A percentile compares a stretch with the other conserved stretches of the same genome.
Conservation (phyloP, 2,113 vertebrate genomes). For the Barbus barbus region DNA sequence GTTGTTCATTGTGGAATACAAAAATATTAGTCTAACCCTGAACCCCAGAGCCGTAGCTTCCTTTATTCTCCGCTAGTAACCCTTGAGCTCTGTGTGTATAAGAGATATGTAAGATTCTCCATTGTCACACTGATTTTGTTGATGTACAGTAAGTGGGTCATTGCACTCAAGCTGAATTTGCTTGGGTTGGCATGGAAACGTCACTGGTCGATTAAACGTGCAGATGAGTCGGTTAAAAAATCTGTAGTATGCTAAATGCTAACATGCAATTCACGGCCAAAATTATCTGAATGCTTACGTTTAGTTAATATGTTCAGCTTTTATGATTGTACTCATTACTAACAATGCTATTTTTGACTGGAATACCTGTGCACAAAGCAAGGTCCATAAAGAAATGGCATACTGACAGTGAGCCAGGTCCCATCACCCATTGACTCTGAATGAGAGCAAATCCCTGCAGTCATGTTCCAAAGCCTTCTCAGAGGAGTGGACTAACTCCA, state of each 20-base stretch:
- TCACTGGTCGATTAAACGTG: conserved; percentile 76
- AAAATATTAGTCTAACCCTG: neutral
- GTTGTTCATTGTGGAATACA: neutral
- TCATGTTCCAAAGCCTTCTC: neutral
- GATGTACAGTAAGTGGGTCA: conserved; percentile 86
- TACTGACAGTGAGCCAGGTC: neutral
- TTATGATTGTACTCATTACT: neutral
- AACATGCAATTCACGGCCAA: neutral
- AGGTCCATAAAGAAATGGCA: neutral
- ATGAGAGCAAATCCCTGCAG: conserved; percentile 7
- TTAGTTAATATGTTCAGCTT: too few relatives aligned
- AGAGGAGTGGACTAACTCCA: neutral
- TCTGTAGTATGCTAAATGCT: conserved; percentile 32
- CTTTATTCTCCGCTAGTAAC: neutral
- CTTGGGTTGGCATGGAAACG: conserved; percentile 82
- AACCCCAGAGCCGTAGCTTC: neutral
- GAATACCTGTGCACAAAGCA: neutral
- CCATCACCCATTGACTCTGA: neutral
- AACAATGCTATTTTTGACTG: neutral
- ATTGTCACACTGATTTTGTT: conserved; percentile 80
- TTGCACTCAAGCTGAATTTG: conserved; percentile 76
- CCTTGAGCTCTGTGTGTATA: conserved; percentile 22
- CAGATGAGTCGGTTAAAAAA: conserved; percentile 62
- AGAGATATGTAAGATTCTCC: conserved; percentile 65
- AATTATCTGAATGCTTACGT: neutral